Conservation (phyloP, 2,888 invertebrate species). For the Flabesymbios commensalis region DNA sequence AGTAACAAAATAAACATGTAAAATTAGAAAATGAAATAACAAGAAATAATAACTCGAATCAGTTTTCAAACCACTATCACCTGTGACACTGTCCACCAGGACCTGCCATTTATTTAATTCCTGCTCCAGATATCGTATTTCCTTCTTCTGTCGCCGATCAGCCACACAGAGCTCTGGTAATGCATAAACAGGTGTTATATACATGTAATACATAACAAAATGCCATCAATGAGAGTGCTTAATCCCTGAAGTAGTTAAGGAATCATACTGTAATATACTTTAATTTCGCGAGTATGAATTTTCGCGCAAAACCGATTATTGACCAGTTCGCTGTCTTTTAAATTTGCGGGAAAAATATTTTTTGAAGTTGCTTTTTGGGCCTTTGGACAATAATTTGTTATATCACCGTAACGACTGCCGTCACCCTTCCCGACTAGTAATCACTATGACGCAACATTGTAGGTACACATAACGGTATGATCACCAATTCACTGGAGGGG, state of each 20-base stretch:
- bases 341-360: neutral
- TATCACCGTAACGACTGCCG: too few relatives aligned
- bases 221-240: neutral
- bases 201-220: neutral
- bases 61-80: too few relatives aligned
- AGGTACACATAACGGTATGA: too few relatives aligned
- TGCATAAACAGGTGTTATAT: neutral
- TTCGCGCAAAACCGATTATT: too few relatives aligned
- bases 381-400: too few relatives aligned
- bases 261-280: too few relatives aligned
- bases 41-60: neutral
- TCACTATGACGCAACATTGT: too few relatives aligned
- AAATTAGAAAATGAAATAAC: neutral
- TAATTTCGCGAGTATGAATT: too few relatives aligned
- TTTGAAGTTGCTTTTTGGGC: too few relatives aligned
- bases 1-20: neutral
- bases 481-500: too few relatives aligned
- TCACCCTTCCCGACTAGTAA: too few relatives aligned
- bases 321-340: neutral
- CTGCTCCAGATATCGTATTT: constrained; percentile 86
- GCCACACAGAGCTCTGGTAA: constrained; percentile 55
- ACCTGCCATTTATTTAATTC: constrained; percentile 90
- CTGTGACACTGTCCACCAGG: constrained; percentile 84
- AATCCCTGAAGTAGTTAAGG: neutral
- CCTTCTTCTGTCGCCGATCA: constrained; percentile 71